Conservation (phyloP, 2,113 vertebrate species). For the Burhinus bistriatus region DNA sequence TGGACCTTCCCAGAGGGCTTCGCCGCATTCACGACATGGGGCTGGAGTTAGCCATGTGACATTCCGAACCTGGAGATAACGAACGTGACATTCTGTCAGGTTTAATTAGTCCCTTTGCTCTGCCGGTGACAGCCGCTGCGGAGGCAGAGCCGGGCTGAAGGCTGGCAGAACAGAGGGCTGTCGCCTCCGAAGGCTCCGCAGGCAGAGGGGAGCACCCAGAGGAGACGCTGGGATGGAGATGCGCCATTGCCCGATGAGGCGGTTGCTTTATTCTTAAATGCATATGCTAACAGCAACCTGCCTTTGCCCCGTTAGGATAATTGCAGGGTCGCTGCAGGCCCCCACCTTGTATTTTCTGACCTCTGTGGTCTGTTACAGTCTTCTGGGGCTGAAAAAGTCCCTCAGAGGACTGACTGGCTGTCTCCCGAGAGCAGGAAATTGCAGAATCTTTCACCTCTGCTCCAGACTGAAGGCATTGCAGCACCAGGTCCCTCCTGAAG, state of each 20-base stretch:
- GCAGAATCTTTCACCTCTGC: not conserved
- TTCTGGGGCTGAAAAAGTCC: not conserved
- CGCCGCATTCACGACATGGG: accelerated
- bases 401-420: not conserved
- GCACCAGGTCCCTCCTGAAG: not conserved
- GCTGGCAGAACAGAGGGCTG: not conserved
- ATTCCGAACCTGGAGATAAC: not conserved
- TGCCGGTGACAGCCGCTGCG: not conserved
- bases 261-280: not conserved
- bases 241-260: not conserved
- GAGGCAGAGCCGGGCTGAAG: not conserved
- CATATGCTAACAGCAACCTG: not conserved
- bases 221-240: not conserved
- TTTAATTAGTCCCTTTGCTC: slow-evolving; percentile 16
- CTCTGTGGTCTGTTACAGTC: not conserved
- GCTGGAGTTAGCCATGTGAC: not conserved
- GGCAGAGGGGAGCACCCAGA: not conserved
- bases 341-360: not conserved
- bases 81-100: not conserved
- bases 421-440: not conserved
- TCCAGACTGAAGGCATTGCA: not conserved
- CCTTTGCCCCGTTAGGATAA: not conserved
- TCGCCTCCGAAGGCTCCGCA: not conserved
- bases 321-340: not conserved
- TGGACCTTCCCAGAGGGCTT: not conserved